phyloP scores from a whole-genome alignment of 2,888 invertebrate genomes.

The Volucella zonaria region DNA sequence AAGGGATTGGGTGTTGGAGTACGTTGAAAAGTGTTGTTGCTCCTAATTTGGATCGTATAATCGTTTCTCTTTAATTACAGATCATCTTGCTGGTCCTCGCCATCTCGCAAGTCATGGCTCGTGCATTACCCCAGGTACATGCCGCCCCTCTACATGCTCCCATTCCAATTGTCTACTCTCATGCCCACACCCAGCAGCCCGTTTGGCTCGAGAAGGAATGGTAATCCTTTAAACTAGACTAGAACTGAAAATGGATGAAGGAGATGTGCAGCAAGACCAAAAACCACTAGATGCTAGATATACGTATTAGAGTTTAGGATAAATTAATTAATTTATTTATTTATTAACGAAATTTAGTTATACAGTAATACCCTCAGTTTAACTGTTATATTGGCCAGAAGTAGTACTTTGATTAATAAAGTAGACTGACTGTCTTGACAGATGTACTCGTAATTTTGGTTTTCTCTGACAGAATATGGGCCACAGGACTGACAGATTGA shows the following conservation, averaged over 20 bases:
- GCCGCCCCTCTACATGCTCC: conserved; percentile 83
- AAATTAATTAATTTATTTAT: conserved; percentile 66
- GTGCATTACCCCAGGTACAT: conserved; percentile 81
- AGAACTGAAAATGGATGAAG: conserved; percentile 18
- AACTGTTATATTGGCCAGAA: conserved; percentile 42
- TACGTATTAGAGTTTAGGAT: conserved; percentile 41
- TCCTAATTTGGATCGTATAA: background rate
- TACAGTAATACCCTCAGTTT: background rate
- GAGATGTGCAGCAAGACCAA: conserved; percentile 55
- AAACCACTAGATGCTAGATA: conserved; percentile 48
- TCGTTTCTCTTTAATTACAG: conserved; percentile 57
- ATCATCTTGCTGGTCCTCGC: conserved; percentile 84
- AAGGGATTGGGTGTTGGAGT: conserved; percentile 88
- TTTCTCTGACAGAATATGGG: background rate
- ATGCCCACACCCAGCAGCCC: conserved; percentile 81
- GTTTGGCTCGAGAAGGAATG: conserved; percentile 82
- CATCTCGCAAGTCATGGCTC: conserved; percentile 84
- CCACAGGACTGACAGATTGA: background rate
- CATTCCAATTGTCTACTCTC: conserved; percentile 83
- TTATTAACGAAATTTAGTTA: conserved; percentile 53
- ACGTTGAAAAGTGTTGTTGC: conserved; percentile 17
- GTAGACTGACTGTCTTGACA: conserved; percentile 22
- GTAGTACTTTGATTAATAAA: conserved; percentile 46
- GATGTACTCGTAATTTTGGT: background rate
- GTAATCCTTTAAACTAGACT: conserved; percentile 74